Base-by-base conservation (phyloP, 2,888 invertebrate genomes). In the Suillia variegata region DNA sequence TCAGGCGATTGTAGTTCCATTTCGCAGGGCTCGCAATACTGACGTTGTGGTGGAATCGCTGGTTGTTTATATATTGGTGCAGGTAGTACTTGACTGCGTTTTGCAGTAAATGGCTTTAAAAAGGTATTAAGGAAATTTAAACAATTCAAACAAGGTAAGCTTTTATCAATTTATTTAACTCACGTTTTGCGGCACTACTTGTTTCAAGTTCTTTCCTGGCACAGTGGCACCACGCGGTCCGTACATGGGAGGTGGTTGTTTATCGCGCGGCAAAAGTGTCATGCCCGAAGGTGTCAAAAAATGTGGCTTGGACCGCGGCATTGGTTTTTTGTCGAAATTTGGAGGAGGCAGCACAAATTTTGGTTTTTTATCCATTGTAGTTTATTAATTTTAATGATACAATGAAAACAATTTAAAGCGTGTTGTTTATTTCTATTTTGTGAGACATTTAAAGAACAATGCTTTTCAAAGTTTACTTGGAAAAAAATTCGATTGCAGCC, bases 1-100 rank as follows among this genome's bases (percentile, higher is more conserved):
- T 86, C 84, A 55, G 83, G 73, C 0, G 85, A 85, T 55, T 83
- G 81, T 78, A 93, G 92, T 12, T 89, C 87, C 75, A 89, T 85
- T 71, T 94, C 93, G 80, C 96, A 96, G n/a, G 89, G 85, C 75
- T 92, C 92, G 81, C 93, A 93, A 80, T 85, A 88, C 73, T 84
- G 83, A 47, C 84, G 65, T 1, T 64, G 63, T 0, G 58, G 26
- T 5, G 66, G 62, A 1, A 62, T 47, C 6, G 56, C 34, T 17
- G 20, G 18, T 38, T 31, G 6, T 8, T 33, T n/a, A n/a, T n/a
- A n/a, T n/a, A n/a, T n/a, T n/a, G n/a, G n/a, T n/a, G 47, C 54
- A 8, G 56, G 12, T 57, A 20, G 38, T 5, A 55, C 38, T n/a
- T 13, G 24, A 12, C 17, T 33, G 8, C 33, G 8, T 33, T 33